phyloP scores from a whole-genome alignment of 2,113 vertebrate genomes.

The Notothenia rossii region DNA sequence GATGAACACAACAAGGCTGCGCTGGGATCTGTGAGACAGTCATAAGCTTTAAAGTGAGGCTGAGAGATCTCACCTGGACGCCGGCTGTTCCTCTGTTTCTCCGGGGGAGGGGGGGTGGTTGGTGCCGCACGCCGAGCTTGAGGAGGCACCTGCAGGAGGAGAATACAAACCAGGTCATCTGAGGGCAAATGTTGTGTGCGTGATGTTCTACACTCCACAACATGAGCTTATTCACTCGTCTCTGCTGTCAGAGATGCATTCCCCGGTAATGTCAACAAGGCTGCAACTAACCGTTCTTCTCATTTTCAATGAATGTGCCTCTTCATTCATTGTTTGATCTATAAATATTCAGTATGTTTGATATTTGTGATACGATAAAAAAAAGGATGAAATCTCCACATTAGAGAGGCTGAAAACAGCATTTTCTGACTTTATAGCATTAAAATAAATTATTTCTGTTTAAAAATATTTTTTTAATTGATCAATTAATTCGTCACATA shows the following conservation, averaged over 20 bases:
- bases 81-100: slow-evolving; percentile 87
- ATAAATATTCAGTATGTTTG: too few relatives aligned
- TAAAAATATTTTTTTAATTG: too few relatives aligned
- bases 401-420: too few relatives aligned
- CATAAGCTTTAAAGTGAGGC: background rate
- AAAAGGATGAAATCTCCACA: too few relatives aligned
- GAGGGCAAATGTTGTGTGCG: background rate
- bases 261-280: background rate
- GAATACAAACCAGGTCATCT: background rate
- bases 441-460: too few relatives aligned
- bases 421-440: too few relatives aligned
- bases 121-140: slow-evolving; percentile 90
- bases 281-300: too few relatives aligned
- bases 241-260: background rate
- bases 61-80: slow-evolving; percentile 63
- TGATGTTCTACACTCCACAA: background rate
- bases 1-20: slow-evolving; percentile 4
- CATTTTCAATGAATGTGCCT: too few relatives aligned
- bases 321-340: too few relatives aligned
- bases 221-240: background rate
- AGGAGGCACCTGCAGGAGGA: slow-evolving; percentile 86
- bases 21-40: background rate
- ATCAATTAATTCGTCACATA: too few relatives aligned
- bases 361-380: too few relatives aligned
- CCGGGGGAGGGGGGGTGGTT: slow-evolving; percentile 90